Conservation (phyloP, 2,888 invertebrate species). For the Drosophila colorata region DNA sequence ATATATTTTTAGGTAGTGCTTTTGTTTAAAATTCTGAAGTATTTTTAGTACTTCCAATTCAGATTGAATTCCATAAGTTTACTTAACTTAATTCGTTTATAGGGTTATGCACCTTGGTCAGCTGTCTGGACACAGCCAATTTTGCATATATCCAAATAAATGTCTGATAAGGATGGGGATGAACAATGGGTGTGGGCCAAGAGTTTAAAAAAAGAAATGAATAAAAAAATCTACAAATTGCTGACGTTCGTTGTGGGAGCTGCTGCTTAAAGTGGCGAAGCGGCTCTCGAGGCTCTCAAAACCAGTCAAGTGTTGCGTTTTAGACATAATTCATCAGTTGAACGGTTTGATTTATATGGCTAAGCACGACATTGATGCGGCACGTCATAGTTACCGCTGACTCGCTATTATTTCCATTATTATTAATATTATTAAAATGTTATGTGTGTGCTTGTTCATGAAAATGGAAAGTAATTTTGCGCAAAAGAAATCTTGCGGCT, state of each 20-base stretch:
- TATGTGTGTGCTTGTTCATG: constrained; percentile 64
- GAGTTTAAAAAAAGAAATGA: constrained; percentile 17
- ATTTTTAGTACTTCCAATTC: constrained; percentile 2
- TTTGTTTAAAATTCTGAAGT: not conserved
- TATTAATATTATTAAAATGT: constrained; percentile 45
- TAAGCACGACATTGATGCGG: constrained; percentile 71
- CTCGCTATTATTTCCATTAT: constrained; percentile 40
- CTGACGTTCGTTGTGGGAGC: constrained; percentile 24
- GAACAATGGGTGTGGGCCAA: not conserved
- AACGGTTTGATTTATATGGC: constrained; percentile 81
- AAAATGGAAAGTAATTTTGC: constrained; percentile 75
- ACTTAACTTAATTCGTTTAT: constrained; percentile 6
- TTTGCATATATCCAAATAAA: constrained; percentile 68
- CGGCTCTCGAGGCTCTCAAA: constrained; percentile 18
- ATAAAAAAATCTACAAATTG: constrained; percentile 17
- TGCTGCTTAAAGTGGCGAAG: constrained; percentile 4
- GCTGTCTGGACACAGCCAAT: constrained; percentile 38
- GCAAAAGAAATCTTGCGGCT: constrained; percentile 72
- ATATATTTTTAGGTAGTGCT: not conserved
- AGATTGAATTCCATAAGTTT: constrained; percentile 10
- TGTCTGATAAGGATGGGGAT: not conserved
- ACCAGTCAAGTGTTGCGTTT: constrained; percentile 77
- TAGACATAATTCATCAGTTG: constrained; percentile 79
- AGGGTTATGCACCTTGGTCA: constrained; percentile 33
- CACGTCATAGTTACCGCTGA: constrained; percentile 37